Conservation (phyloP, 1,140 invertebrate species). For the Papilio machaon region DNA sequence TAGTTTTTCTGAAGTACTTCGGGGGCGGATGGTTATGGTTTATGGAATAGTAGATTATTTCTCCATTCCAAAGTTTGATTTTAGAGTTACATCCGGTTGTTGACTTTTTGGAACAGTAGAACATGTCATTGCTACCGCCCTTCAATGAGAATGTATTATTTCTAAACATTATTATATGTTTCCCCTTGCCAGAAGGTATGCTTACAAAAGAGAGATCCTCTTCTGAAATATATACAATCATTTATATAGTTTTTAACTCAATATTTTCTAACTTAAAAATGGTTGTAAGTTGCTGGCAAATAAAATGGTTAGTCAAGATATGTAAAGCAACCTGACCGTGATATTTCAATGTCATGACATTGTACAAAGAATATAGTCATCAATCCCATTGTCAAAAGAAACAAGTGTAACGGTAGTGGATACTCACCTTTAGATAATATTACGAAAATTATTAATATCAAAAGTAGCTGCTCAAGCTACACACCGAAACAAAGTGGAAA, state of each 20-base stretch:
- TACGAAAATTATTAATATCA: too few species aligned
- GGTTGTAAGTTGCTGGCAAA: neutral
- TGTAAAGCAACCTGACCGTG: too few species aligned
- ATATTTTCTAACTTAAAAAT: too few species aligned
- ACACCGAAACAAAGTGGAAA: too few species aligned
- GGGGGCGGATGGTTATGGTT: slow-evolving; percentile 54
- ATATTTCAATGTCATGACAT: too few species aligned
- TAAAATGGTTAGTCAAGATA: too few species aligned
- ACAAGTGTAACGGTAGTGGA: too few species aligned
- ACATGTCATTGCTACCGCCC: slow-evolving; percentile 47
- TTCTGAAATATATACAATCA: slow-evolving; percentile 5
- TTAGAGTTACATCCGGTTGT: slow-evolving; percentile 49
- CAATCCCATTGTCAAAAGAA: too few species aligned
- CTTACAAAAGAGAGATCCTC: slow-evolving; percentile 43
- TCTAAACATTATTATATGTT: slow-evolving; percentile 49
- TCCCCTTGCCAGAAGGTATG: slow-evolving; percentile 47
- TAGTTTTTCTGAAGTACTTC: slow-evolving; percentile 37
- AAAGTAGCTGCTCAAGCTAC: too few species aligned
- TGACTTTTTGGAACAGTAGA: slow-evolving; percentile 55
- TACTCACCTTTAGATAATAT: too few species aligned
- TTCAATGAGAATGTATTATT: slow-evolving; percentile 53
- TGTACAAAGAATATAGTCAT: too few species aligned
- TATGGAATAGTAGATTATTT: slow-evolving; percentile 38
- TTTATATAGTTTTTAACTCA: too few species aligned
- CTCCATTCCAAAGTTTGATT: slow-evolving; percentile 38